A percentile compares a stretch with the other conserved stretches of the same genome.
Conservation (phyloP, 2,797 vertebrate species). For the Neosilurus hyrtlii region DNA sequence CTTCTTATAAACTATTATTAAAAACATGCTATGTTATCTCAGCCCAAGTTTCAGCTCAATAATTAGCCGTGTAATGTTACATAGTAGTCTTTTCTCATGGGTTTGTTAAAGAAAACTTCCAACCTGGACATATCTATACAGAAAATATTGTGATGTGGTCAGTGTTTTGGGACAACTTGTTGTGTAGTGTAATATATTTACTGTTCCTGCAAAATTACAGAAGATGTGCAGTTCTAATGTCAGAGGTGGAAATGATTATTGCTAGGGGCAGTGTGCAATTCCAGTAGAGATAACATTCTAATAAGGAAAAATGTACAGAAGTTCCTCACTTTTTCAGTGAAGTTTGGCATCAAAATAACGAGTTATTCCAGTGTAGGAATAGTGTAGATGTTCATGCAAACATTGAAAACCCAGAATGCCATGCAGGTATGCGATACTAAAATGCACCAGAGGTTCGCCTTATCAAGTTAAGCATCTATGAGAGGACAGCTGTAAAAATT, state of each 20-base stretch:
- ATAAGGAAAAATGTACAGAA: not conserved
- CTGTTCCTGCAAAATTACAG: not conserved
- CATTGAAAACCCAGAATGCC: not conserved
- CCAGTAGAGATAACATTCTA: not conserved
- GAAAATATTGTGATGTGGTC: not conserved
- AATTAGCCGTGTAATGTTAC: not conserved
- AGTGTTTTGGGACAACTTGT: not conserved
- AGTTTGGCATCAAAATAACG: not conserved
- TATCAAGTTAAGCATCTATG: not conserved
- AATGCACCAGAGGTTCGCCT: not conserved
- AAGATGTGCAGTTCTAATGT: not conserved
- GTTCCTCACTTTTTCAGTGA: not conserved
- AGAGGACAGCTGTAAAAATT: not conserved
- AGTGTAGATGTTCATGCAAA: not conserved
- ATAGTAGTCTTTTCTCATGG: not conserved
- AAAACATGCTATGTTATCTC: not conserved
- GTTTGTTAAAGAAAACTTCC: not conserved
- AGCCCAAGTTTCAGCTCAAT: not conserved
- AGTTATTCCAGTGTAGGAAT: not conserved
- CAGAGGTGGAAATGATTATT: not conserved
- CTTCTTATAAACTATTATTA: not conserved
- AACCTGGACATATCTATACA: not conserved
- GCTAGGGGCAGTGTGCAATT: not conserved
- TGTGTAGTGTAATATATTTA: not conserved
- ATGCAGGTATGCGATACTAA: not conserved